These are phyloP conservation scores for Hemicentrotus pulcherrimus DNA, from an alignment of 35 echinoderm and acorn worm species.

Conservation along the genomic window DNA sequence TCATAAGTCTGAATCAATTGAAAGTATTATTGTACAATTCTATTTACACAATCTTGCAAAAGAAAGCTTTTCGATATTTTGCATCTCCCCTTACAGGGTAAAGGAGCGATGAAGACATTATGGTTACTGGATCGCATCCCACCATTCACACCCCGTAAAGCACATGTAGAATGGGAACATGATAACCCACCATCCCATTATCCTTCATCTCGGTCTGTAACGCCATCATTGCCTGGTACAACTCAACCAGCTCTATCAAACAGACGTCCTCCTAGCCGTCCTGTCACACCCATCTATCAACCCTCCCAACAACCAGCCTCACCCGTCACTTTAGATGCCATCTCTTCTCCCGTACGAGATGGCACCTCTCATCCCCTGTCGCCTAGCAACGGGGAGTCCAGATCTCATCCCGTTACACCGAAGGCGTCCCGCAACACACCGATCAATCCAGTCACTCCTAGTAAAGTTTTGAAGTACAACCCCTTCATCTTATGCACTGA, in stretches of 20 bases:
- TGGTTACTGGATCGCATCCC: conserved; percentile 45
- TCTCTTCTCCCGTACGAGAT: neutral
- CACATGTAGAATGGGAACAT: conserved; percentile 1
- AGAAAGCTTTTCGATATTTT: neutral
- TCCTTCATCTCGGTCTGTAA: neutral
- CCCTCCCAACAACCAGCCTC: neutral
- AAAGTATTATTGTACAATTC: no score
- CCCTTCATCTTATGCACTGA: neutral
- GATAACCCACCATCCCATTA: neutral
- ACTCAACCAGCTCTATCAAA: neutral
- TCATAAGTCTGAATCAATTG: no score
- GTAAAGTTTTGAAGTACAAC: neutral
- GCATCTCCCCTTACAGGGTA: conserved; percentile 36
- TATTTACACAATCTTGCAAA: no score
- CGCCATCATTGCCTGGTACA: neutral
- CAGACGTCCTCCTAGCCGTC: no score
- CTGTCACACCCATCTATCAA: neutral
- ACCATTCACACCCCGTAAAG: neutral
- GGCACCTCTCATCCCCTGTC: neutral
- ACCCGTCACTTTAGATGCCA: neutral
- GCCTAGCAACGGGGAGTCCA: neutral
- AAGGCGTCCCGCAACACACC: neutral
- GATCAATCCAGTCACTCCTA: neutral
- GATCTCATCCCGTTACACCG: neutral
- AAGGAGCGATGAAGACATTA: conserved; percentile 53